Percentiles rank a stretch among this genome's conserved stretches.
These are phyloP conservation scores for Anoplolepis gracilipes DNA, from an alignment of 1,140 invertebrate genomes.

Conservation along the genomic window DNA sequence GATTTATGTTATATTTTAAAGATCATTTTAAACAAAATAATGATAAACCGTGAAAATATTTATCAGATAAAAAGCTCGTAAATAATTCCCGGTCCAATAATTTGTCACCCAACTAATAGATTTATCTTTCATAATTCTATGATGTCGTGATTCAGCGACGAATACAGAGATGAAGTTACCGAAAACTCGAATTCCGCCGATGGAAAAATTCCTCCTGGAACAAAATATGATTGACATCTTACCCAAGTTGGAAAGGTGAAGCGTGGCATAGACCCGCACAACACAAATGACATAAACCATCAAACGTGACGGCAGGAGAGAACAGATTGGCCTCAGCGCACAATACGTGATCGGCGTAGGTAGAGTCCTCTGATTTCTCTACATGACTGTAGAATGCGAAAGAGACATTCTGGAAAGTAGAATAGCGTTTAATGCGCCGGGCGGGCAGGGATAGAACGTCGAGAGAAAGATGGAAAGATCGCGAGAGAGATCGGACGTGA, in stretches of 20 bases:
- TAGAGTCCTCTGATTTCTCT: conserved; percentile 67
- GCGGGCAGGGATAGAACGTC: neutral
- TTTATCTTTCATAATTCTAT: conserved; percentile 14
- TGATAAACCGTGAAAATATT: conserved; percentile 21
- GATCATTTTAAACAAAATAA: neutral
- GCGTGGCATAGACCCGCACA: conserved; percentile 72
- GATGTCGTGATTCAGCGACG: conserved; percentile 7
- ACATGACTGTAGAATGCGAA: conserved; percentile 13
- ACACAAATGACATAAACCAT: conserved; percentile 79
- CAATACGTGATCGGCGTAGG: conserved; percentile 79
- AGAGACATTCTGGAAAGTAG: conserved; percentile 36
- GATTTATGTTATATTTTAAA: neutral
- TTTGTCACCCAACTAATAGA: neutral
- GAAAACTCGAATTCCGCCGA: conserved; percentile 67
- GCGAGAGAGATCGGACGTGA: conserved; percentile 65
- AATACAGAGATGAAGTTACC: conserved; percentile 12
- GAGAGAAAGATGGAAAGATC: conserved; percentile 57
- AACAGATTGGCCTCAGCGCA: conserved; percentile 74
- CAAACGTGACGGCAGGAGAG: conserved; percentile 77
- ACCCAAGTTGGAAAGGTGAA: conserved; percentile 64
- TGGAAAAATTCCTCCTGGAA: conserved; percentile 65
- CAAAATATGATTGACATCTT: conserved; percentile 77
- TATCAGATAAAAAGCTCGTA: conserved; percentile 28
- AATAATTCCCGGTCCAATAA: conserved; percentile 4
- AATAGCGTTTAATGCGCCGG: conserved; percentile 32